Conservation (phyloP, 2,113 vertebrate genomes). For the Piprites chloris region DNA sequence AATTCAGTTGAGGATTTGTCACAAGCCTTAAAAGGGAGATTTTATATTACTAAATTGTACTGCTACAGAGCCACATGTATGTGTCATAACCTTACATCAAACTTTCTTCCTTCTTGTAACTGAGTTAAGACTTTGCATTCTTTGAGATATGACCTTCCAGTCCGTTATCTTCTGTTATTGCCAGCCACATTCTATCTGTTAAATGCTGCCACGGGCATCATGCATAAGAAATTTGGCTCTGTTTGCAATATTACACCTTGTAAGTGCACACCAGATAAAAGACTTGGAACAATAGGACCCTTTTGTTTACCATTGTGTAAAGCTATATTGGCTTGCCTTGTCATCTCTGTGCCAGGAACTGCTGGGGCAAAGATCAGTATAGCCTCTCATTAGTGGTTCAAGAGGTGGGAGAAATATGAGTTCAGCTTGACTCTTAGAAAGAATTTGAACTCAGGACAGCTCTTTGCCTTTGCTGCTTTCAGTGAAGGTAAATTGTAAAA, state of each 20-base stretch:
- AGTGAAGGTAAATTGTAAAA: neutral
- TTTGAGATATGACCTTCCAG: neutral
- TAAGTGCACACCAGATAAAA: neutral
- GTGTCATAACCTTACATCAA: neutral
- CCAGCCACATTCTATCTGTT: neutral
- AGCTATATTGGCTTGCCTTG: neutral
- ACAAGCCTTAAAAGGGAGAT: neutral
- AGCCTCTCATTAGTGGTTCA: neutral
- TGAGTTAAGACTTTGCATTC: neutral
- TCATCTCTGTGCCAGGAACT: neutral
- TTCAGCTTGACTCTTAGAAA: neutral
- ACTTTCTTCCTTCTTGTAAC: neutral
- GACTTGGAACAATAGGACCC: neutral
- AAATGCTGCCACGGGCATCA: neutral
- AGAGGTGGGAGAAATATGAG: neutral
- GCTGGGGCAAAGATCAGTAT: neutral
- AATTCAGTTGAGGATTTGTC: neutral
- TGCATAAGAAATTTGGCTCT: neutral
- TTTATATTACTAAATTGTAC: neutral
- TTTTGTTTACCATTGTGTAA: accelerated
- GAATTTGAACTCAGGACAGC: neutral
- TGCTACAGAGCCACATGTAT: neutral
- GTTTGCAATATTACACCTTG: neutral
- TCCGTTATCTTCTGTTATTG: neutral
- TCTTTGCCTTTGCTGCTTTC: neutral